Percentiles rank a stretch among this genome's conserved stretches.
Evolutionary conservation across 1,140 invertebrate genomes (phyloP).

Genomic region (Manduca sexta): DNA sequence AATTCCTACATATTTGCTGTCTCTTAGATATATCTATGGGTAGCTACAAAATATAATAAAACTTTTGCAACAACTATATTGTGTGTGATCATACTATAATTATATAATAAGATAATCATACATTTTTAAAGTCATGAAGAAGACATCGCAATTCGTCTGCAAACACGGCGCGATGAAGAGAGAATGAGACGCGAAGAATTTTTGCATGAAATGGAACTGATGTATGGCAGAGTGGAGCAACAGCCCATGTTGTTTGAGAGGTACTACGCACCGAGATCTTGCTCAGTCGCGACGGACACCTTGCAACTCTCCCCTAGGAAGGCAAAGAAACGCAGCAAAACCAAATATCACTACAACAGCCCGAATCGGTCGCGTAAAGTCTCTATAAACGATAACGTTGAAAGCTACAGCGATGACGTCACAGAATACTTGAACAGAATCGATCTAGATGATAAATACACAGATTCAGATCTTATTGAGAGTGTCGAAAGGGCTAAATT

Average conservation of each 20-base stretch:
- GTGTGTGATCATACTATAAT: no score
- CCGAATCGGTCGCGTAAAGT: constrained; percentile 49
- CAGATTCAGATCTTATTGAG: constrained; percentile 36
- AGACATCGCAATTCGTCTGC: constrained; percentile 78
- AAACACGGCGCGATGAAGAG: constrained; percentile 78
- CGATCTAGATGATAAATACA: constrained; percentile 45
- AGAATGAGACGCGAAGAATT: constrained; percentile 78
- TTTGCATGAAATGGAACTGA: constrained; percentile 80
- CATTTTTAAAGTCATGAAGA: constrained; percentile 75
- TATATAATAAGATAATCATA: no score
- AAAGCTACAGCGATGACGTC: constrained; percentile 67
- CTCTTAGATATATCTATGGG: no score
- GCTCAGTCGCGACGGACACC: constrained; percentile 32
- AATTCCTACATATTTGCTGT: no score
- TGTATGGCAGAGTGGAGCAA: constrained; percentile 79
- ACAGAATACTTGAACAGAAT: constrained; percentile 56
- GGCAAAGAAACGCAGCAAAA: constrained; percentile 32
- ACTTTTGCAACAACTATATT: no score
- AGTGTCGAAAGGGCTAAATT: constrained; percentile 26
- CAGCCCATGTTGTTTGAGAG: constrained; percentile 82
- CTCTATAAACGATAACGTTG: constrained; percentile 74
- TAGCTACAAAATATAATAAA: no score
- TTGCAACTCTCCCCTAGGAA: constrained; percentile 50
- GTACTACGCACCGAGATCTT: constrained; percentile 76
- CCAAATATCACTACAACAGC: constrained; percentile 33